Base-by-base conservation (phyloP, 2,888 invertebrate genomes). In the Diaperis boleti region DNA sequence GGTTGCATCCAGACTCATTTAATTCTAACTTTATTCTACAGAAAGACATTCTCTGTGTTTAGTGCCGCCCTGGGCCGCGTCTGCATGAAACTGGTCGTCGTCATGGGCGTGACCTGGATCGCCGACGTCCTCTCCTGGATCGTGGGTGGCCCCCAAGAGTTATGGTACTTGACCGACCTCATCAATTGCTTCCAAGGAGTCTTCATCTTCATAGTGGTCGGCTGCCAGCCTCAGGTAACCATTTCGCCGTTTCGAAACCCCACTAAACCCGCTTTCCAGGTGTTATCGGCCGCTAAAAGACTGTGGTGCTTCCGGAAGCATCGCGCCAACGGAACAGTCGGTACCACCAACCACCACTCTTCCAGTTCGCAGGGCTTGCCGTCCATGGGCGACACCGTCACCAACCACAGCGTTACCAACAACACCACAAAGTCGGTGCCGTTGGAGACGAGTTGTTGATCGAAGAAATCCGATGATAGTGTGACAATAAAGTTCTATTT, bases 221-320 rank as follows among this genome's bases (percentile, higher is more conserved):
- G 93, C 49, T 93, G 92, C 80, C 94, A 94, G 84, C 94, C 93
- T 60, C 94, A 94, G 84, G 89, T 90, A n/a, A n/a, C n/a, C n/a
- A n/a, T n/a, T n/a, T n/a, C n/a, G n/a, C n/a, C n/a, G n/a, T n/a
- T n/a, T n/a, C n/a, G n/a, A n/a, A n/a, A n/a, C n/a, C n/a, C n/a
- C n/a, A 80, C 68, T 74, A 76, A 78, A 37, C 14, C 22, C 26
- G n/a, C 15, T 33, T 33, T 26, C 13, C 76, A 85, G 86, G 87
- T 88, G 74, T 85, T 90, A 84, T 85, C 88, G 18, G 89, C 89
- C 35, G 82, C 89, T 22, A 89, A 89, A 76, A 83, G 89, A 59
- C 82, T 89, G 69, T 88, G 87, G 83, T 89, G 88, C 41, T 59
- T 73, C 33, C 67, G 77, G 73, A 85, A 85, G 69, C 83, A 79